Evolutionary conservation across 1,140 invertebrate species (phyloP).

Genomic region (Drosophila hydei): DNA sequence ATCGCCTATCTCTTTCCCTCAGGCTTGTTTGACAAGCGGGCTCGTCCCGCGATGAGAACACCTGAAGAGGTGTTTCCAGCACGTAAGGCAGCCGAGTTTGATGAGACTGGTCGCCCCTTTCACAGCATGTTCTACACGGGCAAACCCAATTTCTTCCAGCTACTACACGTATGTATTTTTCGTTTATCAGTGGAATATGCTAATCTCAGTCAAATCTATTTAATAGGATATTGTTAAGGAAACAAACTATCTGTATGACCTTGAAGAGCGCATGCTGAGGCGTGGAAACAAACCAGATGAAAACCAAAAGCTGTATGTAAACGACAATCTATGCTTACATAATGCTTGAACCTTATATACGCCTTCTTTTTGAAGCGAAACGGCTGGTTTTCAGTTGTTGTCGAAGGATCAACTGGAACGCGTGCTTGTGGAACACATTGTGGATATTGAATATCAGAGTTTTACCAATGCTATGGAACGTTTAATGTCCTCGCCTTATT

Average conservation of each 20-base stretch:
- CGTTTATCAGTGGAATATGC: neutral
- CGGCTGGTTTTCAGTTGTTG: conserved; percentile 88
- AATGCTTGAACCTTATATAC: neutral
- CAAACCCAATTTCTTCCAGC: conserved; percentile 92
- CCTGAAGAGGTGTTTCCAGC: conserved; percentile 94
- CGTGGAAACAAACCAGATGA: conserved; percentile 86
- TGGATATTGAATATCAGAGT: conserved; percentile 89
- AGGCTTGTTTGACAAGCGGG: conserved; percentile 91
- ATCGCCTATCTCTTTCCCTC: conserved; percentile 97
- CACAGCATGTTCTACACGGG: conserved; percentile 96
- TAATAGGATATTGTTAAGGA: conserved; percentile 86
- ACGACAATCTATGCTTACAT: neutral
- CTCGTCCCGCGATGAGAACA: conserved; percentile 93
- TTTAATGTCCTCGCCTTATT: conserved; percentile 89
- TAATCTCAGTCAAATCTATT: neutral
- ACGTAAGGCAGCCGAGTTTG: conserved; percentile 95
- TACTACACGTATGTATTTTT: conserved; percentile 89
- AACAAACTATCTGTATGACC: conserved; percentile 87
- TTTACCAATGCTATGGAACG: conserved; percentile 90
- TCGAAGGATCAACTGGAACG: conserved; percentile 88
- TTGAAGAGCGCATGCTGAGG: conserved; percentile 88
- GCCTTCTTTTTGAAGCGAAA: conserved; percentile 83
- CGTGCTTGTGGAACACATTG: conserved; percentile 89
- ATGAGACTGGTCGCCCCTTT: conserved; percentile 93
- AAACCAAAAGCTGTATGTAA: conserved; percentile 86